phyloP scores from a whole-genome alignment of 2,797 vertebrate genomes.

The Spondyliosoma cantharus region DNA sequence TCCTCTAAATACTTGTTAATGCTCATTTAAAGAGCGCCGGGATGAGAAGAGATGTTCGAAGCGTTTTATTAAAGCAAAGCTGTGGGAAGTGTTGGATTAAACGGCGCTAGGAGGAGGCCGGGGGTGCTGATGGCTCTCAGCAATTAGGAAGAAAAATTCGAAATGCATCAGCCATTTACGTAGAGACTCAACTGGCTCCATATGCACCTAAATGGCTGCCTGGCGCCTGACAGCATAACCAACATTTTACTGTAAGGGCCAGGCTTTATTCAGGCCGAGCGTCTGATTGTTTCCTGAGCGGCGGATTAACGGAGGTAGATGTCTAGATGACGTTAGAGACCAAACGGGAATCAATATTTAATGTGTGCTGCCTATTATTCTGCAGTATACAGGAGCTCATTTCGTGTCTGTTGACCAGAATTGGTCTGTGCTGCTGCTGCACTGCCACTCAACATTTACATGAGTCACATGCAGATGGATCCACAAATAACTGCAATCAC shows the following conservation, averaged over 20 bases:
- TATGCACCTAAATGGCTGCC: slow-evolving; percentile 89
- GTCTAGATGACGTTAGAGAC: slow-evolving; percentile 76
- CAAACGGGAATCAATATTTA: slow-evolving; percentile 79
- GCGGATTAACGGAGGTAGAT: slow-evolving; percentile 70
- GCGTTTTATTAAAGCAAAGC: slow-evolving; percentile 35
- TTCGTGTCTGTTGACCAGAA: slow-evolving; percentile 38
- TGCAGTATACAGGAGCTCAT: slow-evolving; percentile 61
- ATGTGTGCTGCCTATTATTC: slow-evolving; percentile 77
- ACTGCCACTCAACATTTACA: slow-evolving; percentile 44
- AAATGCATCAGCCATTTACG: slow-evolving; percentile 90
- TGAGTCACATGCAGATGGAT: slow-evolving; percentile 60
- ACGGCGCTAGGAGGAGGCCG: slow-evolving; percentile 68
- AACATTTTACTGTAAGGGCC: slow-evolving; percentile 74
- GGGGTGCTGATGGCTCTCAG: slow-evolving; percentile 70
- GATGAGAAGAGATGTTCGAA: slow-evolving; percentile 6
- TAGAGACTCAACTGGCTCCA: slow-evolving; percentile 84
- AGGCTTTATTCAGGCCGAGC: slow-evolving; percentile 61
- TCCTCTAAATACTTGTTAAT: slow-evolving; percentile 45
- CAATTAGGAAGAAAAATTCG: slow-evolving; percentile 84
- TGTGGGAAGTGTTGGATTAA: slow-evolving; percentile 48
- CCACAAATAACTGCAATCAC: slow-evolving; percentile 14
- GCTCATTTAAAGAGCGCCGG: slow-evolving; percentile 41
- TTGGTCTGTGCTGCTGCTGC: slow-evolving; percentile 30
- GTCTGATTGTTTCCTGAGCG: slow-evolving; percentile 46
- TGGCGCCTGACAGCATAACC: slow-evolving; percentile 79